phyloP scores from a whole-genome alignment of 2,797 vertebrate genomes.

The Sebastes elongatus region DNA sequence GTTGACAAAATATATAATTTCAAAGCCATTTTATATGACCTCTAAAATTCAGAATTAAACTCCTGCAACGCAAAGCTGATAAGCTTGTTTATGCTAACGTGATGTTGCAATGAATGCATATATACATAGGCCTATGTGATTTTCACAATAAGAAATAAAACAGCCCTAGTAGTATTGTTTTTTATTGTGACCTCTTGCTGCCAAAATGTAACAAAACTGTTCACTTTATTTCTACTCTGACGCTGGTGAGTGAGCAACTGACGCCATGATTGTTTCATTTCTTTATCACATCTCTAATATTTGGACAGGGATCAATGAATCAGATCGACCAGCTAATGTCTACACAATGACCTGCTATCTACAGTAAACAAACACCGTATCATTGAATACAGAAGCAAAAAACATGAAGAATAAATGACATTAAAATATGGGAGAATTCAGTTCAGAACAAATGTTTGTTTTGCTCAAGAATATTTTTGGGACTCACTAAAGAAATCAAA shows the following conservation, averaged over 20 bases:
- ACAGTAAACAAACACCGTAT: neutral
- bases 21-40: neutral
- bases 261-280: neutral
- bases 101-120: neutral
- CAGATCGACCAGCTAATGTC: slow-evolving; percentile 11
- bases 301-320: slow-evolving; percentile 7
- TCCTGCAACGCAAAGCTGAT: neutral
- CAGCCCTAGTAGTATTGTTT: neutral
- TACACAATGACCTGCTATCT: neutral
- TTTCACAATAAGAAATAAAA: neutral
- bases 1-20: neutral
- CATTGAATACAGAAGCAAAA: neutral
- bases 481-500: neutral
- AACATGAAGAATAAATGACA: neutral
- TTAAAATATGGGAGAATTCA: neutral
- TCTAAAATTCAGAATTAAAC: neutral
- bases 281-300: slow-evolving; percentile 8
- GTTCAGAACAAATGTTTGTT: neutral
- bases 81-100: neutral
- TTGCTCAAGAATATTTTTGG: neutral
- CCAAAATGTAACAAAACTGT: neutral
- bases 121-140: too few relatives aligned
- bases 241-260: neutral
- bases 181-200: neutral
- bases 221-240: neutral